Base-by-base conservation (phyloP, 2,888 invertebrate species). In the Tanytarsus gracilentus region DNA sequence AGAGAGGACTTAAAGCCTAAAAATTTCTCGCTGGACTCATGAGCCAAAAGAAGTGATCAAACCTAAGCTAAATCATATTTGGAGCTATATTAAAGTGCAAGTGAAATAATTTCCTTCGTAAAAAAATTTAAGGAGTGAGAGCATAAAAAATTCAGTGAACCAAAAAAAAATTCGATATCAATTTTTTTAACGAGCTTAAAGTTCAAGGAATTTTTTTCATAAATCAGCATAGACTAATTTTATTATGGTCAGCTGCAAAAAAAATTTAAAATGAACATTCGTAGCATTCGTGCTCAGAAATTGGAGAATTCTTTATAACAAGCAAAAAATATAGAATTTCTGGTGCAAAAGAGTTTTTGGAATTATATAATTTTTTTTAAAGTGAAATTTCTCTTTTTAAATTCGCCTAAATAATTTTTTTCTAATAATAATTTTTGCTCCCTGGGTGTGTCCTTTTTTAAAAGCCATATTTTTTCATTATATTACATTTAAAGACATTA, bases 391-490 rank as follows among this genome's bases (percentile, higher is more conserved):
- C 11, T 18, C 16, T n/a, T 33, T 33, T 33, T 11, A 33, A 33
- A 33, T 11, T 33, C 33, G 5, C 7, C 29, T 29, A 33, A 33
- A 33, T 11, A 33, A 4, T 33, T 33, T n/a, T n/a, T 11, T 33
- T 29, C 33, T 33, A n/a, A 21, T 6, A 18, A 50, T 23, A 18
- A 8, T 25, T 51, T 25, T 50, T 50, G 25, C 25, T 51, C 51
- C 53, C 53, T 8, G 58, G 58, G 58, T 58, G 58, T 58, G 58
- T 58, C 58, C 36, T 55, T 40, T 14, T 55, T n/a, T 9, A 16
- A 14, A n/a, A 14, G 7, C n/a, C n/a, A 36, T 36, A 14, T 16
- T 16, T 36, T 36, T n/a, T 33, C 14, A 14, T 36, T 36, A 36
- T 36, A n/a, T n/a, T n/a, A n/a, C 16, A 36, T 14, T 36, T 36